phyloP scores from a whole-genome alignment of 1,140 invertebrate species.

The Cydia splendana region DNA sequence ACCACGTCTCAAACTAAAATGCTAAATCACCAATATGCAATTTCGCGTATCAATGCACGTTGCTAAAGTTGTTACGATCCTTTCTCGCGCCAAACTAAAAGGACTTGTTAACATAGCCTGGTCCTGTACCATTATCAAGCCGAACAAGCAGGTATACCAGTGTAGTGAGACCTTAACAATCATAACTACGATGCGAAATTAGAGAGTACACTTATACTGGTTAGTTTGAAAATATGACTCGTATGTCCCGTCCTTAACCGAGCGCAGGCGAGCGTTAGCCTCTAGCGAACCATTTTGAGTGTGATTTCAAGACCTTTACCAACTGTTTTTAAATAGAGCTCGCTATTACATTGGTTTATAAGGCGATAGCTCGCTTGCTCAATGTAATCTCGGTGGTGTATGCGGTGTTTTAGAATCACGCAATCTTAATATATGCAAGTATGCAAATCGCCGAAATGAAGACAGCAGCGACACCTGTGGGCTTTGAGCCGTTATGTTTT shows the following conservation, averaged over 20 bases:
- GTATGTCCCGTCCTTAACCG: not conserved
- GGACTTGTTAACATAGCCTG: not conserved
- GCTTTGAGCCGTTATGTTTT: not conserved
- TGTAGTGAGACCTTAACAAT: not conserved
- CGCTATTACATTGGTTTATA: not conserved
- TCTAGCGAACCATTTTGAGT: not conserved
- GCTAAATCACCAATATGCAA: constrained; percentile 24
- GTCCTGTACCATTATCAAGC: not conserved
- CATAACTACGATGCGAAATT: no score
- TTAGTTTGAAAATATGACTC: not conserved
- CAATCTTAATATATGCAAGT: constrained; percentile 20
- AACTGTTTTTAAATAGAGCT: no score
- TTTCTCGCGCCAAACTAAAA: not conserved
- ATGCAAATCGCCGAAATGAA: constrained; percentile 22
- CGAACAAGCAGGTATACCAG: not conserved
- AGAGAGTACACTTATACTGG: not conserved
- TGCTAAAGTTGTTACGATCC: constrained; percentile 11
- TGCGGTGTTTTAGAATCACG: not conserved
- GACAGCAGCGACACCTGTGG: constrained; percentile 14
- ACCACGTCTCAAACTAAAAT: not conserved
- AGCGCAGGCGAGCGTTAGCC: not conserved
- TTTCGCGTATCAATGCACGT: constrained; percentile 21
- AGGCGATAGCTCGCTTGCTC: no score
- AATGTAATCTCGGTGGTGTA: not conserved
- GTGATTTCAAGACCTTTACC: not conserved